A percentile compares a stretch with the other conserved stretches of the same genome.
These are phyloP conservation scores for Caenorhabditis drosophilae DNA, from an alignment of 2,888 invertebrate genomes.

Conservation along the genomic window DNA sequence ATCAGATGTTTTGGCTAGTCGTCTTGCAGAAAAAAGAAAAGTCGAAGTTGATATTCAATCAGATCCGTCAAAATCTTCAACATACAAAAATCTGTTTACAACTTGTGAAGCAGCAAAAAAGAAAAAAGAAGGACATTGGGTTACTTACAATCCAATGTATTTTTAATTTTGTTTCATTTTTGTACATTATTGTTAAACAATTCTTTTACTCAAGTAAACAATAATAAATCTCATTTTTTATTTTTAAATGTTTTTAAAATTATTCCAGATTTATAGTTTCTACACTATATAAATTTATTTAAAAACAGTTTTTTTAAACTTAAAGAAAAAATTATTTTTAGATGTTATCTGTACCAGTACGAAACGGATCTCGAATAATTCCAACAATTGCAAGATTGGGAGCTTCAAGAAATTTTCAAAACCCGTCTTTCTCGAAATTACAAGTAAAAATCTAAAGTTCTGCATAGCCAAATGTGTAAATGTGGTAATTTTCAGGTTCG, in stretches of 20 bases:
- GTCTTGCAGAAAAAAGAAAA: slow-evolving; percentile 52
- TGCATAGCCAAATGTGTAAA: slow-evolving; percentile 6
- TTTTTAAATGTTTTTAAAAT: slow-evolving; percentile 3
- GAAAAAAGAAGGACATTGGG: slow-evolving; percentile 91
- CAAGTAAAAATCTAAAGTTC: background rate
- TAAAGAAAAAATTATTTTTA: too few species aligned
- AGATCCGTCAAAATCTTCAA: slow-evolving; percentile 86
- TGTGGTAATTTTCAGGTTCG: slow-evolving; percentile 33
- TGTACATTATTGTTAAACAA: slow-evolving; percentile 1
- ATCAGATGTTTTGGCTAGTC: background rate
- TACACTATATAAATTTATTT: too few species aligned
- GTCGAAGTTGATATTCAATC: slow-evolving; percentile 69
- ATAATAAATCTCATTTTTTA: background rate
- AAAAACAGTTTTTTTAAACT: too few species aligned
- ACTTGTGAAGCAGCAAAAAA: slow-evolving; percentile 84
- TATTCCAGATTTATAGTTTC: too few species aligned
- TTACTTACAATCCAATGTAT: slow-evolving; percentile 87
- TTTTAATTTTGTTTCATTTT: slow-evolving; percentile 59
- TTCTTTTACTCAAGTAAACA: background rate
- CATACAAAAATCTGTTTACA: slow-evolving; percentile 93
- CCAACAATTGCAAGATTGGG: too few species aligned
- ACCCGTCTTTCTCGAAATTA: background rate
- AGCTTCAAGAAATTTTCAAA: slow-evolving; percentile 8
- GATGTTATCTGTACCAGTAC: slow-evolving; percentile 44
- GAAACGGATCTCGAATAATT: slow-evolving; percentile 29